phyloP scores from a whole-genome alignment of 2,797 vertebrate genomes.

The Amblyraja radiata region DNA sequence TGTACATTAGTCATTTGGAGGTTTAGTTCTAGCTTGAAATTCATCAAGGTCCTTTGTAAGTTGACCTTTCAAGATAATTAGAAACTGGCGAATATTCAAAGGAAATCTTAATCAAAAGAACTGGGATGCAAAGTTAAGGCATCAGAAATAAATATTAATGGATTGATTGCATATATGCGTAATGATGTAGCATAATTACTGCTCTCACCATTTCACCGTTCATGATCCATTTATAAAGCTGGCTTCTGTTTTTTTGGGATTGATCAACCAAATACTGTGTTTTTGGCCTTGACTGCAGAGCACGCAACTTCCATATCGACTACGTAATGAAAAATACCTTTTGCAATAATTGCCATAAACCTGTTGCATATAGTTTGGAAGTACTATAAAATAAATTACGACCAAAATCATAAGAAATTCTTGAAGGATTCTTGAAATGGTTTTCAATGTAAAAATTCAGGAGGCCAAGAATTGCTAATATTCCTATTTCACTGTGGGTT shows the following conservation, averaged over 20 bases:
- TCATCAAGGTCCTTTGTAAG: neutral
- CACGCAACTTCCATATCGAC: neutral
- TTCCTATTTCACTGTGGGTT: no score
- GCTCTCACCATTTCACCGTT: neutral
- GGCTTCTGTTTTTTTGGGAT: neutral
- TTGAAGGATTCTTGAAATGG: no score
- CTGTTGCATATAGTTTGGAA: neutral
- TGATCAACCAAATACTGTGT: neutral
- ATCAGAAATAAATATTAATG: neutral
- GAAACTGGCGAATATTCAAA: neutral
- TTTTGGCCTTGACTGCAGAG: neutral
- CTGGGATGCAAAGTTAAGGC: neutral
- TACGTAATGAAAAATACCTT: neutral
- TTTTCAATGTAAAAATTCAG: no score
- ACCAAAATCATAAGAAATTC: neutral
- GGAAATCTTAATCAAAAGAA: neutral
- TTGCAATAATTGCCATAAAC: neutral
- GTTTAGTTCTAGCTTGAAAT: neutral
- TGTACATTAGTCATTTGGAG: neutral
- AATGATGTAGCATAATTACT: neutral
- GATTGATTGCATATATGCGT: neutral
- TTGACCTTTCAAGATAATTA: neutral
- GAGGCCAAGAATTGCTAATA: no score
- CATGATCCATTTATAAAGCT: conserved; percentile 11
- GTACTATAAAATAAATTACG: neutral